phyloP scores from a whole-genome alignment of 2,888 invertebrate species.

The Chromoteleia sp. region DNA sequence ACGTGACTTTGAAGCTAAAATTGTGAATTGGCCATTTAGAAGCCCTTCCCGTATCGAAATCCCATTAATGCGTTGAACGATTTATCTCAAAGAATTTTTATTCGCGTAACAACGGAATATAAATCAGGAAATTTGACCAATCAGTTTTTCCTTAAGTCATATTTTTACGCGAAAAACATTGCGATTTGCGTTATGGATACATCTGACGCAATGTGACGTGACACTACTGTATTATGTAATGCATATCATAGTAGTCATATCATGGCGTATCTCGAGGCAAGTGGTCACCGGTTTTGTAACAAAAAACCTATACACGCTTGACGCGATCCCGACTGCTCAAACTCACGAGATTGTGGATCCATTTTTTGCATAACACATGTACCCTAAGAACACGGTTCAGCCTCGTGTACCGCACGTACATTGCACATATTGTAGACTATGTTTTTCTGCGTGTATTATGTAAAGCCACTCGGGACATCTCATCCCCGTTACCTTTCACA shows the following conservation, averaged over 20 bases:
- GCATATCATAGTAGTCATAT: constrained; percentile 51
- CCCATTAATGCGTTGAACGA: constrained; percentile 31
- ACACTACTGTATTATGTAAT: constrained; percentile 52
- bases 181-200: constrained; percentile 18
- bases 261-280: constrained; percentile 43
- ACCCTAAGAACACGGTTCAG: constrained; percentile 28
- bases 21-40: constrained; percentile 51
- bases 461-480: constrained; percentile 23
- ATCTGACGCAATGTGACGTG: constrained; percentile 5
- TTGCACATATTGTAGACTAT: constrained; percentile 32
- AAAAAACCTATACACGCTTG: constrained; percentile 34
- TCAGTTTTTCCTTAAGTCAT: constrained; percentile 14
- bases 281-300: constrained; percentile 37
- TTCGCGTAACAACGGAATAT: constrained; percentile 8
- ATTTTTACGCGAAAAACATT: constrained; percentile 7
- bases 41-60: constrained; percentile 17
- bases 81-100: constrained; percentile 39
- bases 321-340: constrained; percentile 41
- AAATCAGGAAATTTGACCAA: constrained; percentile 16
- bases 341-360: constrained; percentile 47
- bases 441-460: constrained; percentile 40
- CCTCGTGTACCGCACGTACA: constrained; percentile 23
- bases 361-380: constrained; percentile 50
- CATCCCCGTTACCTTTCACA: not conserved
- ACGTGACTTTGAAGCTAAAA: constrained; percentile 44